Evolutionary conservation across 2,888 invertebrate species (phyloP).

Genomic region (Aspidapion aeneum): DNA sequence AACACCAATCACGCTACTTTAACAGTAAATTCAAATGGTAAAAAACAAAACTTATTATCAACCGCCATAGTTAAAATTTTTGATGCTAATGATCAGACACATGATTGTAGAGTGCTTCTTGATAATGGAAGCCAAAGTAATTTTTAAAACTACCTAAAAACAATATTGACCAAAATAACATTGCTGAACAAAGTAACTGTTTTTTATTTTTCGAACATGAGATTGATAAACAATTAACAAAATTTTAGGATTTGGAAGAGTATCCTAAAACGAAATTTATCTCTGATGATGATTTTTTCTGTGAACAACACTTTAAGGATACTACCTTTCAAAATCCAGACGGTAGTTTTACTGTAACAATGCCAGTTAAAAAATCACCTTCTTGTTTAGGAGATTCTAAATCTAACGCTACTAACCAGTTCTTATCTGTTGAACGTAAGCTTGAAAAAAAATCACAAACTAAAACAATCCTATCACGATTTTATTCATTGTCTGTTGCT

Average conservation of each 20-base stretch:
- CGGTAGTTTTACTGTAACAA: constrained; percentile 19
- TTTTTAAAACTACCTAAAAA: constrained; percentile 8
- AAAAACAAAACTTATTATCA: not conserved
- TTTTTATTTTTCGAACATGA: not conserved
- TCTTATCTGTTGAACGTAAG: constrained; percentile 21
- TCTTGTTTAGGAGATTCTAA: constrained; percentile 21
- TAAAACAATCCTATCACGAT: constrained; percentile 16
- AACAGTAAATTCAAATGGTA: not conserved
- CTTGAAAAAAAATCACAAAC: constrained; percentile 23
- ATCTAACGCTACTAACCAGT: constrained; percentile 20
- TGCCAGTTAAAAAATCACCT: constrained; percentile 18
- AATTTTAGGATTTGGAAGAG: constrained; percentile 21
- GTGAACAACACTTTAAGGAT: constrained; percentile 19
- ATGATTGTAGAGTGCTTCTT: constrained; percentile 6
- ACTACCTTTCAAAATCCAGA: constrained; percentile 7
- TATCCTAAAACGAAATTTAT: constrained; percentile 5
- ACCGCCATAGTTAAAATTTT: constrained; percentile 4
- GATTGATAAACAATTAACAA: constrained; percentile 9
- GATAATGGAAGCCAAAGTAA: constrained; percentile 13
- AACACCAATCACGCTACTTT: not conserved
- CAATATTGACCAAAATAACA: not conserved
- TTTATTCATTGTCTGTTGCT: constrained; percentile 18
- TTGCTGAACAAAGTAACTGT: not conserved
- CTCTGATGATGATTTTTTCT: constrained; percentile 19
- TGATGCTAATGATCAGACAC: not conserved